Percentiles rank a stretch among this genome's conserved stretches.
Evolutionary conservation across 2,113 vertebrate genomes (phyloP).

Genomic region (Periophthalmus modestus): DNA sequence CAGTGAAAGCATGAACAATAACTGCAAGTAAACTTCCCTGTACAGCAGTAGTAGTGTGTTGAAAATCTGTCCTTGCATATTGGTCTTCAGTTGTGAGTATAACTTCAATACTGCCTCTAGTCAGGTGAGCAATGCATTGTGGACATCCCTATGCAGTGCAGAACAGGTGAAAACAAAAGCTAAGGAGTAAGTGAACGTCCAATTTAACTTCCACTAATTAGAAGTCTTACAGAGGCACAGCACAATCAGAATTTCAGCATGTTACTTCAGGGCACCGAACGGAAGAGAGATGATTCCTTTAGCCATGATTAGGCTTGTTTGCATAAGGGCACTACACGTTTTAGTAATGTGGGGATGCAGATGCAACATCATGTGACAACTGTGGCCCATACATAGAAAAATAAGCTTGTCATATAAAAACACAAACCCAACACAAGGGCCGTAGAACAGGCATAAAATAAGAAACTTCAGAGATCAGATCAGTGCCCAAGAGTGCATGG

Average conservation of each 20-base stretch:
- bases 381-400: constrained; percentile 67
- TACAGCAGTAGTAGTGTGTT: constrained; percentile 87
- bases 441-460: constrained; percentile 58
- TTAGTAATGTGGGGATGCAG: constrained; percentile 57
- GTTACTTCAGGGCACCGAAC: constrained; percentile 35
- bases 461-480: constrained; percentile 58
- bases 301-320: constrained; percentile 59
- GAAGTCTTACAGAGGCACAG: constrained; percentile 38
- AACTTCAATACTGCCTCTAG: constrained; percentile 45
- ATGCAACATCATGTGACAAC: constrained; percentile 65
- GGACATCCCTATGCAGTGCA: constrained; percentile 55
- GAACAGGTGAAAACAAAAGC: constrained; percentile 18
- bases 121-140: constrained; percentile 44
- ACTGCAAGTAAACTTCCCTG: constrained; percentile 67
- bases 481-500: constrained; percentile 41
- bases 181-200: constrained; percentile 12
- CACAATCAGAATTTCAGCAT: constrained; percentile 37
- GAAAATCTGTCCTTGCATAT: constrained; percentile 77
- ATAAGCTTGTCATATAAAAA: constrained; percentile 54
- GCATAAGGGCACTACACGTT: constrained; percentile 71
- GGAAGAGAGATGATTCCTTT: constrained; percentile 32
- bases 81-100: constrained; percentile 61
- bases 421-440: constrained; percentile 54
- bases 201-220: constrained; percentile 23
- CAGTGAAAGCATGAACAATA: constrained; percentile 79